phyloP scores from a whole-genome alignment of 2,113 vertebrate species.

The Benitochromis conjunctus region DNA sequence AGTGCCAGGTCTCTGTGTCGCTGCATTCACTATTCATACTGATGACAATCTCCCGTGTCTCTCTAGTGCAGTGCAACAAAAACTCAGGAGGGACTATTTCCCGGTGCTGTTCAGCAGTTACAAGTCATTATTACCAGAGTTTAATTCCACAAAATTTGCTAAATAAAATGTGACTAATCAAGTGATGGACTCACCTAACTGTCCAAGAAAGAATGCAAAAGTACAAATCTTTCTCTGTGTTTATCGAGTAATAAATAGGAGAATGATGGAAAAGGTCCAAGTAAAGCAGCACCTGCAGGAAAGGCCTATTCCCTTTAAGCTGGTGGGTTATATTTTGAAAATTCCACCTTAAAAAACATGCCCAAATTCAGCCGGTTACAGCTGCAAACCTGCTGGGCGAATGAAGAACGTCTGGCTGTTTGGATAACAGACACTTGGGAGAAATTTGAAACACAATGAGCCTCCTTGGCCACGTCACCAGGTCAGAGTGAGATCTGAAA shows the following conservation, averaged over 20 bases:
- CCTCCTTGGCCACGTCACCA: background rate
- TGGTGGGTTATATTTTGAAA: background rate
- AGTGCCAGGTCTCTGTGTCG: background rate
- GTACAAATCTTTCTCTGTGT: background rate
- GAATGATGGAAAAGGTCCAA: background rate
- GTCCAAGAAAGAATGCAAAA: background rate
- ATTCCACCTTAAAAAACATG: background rate
- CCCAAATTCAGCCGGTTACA: background rate
- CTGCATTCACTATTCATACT: background rate
- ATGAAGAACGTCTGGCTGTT: fast-evolving
- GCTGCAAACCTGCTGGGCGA: background rate
- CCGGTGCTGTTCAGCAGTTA: background rate
- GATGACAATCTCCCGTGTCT: background rate
- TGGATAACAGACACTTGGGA: background rate
- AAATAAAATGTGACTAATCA: background rate
- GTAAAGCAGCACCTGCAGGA: background rate
- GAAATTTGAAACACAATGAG: background rate
- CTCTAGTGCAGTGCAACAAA: background rate
- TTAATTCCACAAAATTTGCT: background rate
- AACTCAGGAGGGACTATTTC: background rate
- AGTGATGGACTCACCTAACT: background rate
- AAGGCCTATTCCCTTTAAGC: background rate
- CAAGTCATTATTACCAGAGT: fast-evolving
- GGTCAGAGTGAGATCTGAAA: background rate
- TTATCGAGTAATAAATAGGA: fast-evolving